Evolutionary conservation across 2,113 vertebrate genomes (phyloP).

Genomic region (Muntiacus muntjak): DNA sequence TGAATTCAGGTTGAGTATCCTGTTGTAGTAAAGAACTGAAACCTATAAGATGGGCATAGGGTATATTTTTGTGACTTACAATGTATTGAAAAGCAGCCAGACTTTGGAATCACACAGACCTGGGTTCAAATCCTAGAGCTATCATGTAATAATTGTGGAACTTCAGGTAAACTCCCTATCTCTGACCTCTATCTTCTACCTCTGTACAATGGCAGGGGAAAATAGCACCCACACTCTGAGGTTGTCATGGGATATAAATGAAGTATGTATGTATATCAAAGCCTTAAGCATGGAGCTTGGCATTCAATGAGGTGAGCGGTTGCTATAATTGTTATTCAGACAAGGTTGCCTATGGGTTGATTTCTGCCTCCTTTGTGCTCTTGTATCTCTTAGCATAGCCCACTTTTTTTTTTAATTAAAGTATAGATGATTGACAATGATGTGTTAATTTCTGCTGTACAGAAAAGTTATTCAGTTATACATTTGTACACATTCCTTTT

Average conservation of each 20-base stretch:
- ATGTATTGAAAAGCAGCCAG: not conserved
- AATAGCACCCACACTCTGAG: not conserved
- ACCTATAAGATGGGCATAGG: not conserved
- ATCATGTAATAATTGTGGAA: not conserved
- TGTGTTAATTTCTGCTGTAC: not conserved
- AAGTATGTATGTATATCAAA: not conserved
- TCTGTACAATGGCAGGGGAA: not conserved
- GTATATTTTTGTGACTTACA: not conserved
- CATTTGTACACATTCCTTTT: not conserved
- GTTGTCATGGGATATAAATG: not conserved
- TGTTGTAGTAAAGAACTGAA: not conserved
- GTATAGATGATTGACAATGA: not conserved
- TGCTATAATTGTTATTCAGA: not conserved
- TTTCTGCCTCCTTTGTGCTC: not conserved
- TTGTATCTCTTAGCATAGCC: not conserved
- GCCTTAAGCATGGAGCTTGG: not conserved
- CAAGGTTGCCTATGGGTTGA: not conserved
- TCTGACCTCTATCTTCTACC: not conserved
- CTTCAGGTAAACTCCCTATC: not conserved
- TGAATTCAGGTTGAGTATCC: not conserved
- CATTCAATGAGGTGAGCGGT: not conserved
- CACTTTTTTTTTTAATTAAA: not conserved
- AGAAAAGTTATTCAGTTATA: not conserved
- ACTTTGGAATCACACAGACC: not conserved
- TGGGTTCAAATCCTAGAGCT: not conserved